Conservation (phyloP, 2,797 vertebrate species). For the Lepilemur septentrionalis region DNA sequence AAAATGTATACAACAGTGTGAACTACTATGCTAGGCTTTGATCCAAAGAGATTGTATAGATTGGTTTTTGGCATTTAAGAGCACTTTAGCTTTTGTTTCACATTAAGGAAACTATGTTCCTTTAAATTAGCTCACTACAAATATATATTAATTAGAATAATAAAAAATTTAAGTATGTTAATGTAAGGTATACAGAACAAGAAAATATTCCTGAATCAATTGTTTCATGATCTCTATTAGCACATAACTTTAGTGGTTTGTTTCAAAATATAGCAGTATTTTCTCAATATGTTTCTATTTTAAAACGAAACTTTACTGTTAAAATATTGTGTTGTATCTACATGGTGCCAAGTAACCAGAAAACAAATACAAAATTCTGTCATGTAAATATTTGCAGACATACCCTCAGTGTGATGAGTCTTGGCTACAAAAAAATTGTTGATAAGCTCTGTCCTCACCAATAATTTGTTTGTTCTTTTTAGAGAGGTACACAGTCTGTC, state of each 20-base stretch:
- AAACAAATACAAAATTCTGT: neutral
- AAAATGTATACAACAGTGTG: neutral
- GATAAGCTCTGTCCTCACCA: neutral
- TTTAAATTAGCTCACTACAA: neutral
- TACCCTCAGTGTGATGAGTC: no score
- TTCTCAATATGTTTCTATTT: constrained; percentile 5
- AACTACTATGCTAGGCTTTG: neutral
- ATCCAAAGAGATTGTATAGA: neutral
- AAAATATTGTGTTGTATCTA: neutral
- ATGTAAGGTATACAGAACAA: neutral
- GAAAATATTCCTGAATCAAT: neutral
- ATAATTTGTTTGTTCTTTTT: constrained; percentile 10
- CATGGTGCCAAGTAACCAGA: neutral
- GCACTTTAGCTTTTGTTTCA: neutral
- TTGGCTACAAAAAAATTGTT: neutral
- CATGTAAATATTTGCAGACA: constrained; percentile 18
- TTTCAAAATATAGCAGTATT: constrained; percentile 18
- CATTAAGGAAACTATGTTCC: neutral
- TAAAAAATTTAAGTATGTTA: neutral
- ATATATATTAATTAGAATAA: neutral
- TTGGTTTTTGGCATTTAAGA: neutral
- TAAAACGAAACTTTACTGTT: constrained; percentile 10
- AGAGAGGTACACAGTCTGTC: neutral
- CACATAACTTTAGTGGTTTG: neutral
- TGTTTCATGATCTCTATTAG: neutral